Base-by-base conservation (phyloP, 2,113 vertebrate species). In the Ochotona curzoniae region DNA sequence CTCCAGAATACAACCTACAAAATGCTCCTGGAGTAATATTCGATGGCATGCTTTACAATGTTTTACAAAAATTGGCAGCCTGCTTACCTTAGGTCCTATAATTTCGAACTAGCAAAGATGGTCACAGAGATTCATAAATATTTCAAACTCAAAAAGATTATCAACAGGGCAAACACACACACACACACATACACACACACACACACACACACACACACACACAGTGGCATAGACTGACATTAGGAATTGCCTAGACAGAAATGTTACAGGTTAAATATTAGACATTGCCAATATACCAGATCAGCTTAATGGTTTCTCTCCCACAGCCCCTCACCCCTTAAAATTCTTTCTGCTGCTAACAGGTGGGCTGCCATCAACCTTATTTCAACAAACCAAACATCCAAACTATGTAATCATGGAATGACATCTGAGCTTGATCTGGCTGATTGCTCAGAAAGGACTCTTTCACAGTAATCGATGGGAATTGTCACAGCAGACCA, bases 351-450 rank as follows among this genome's bases (percentile, higher is more conserved):
- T 67, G 54, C 54, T 70, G 86, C 91, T 89, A 91, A 92, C 83
- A 89, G 76, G 83, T 91, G 83, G 89, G 86, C 75, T 90, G 71
- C 94, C 91, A 89, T 63, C 74, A 93, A 82, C 30, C 83, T 96
- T 97, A 81, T 91, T 96, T 97, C 83, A 94, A 96, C 91, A 97
- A 95, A 93, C 71, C 90, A 96, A 97, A 93, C 80, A 97, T 96
- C 75, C 83, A 92, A 97, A 96, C 94, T 96, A 97, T 95, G 96
- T 87, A 91, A 96, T 96, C 95, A 96, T 7, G 30, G 67, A 57
- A 74, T 94, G 83, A 88, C 83, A 96, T 97, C 94, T 81, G 80
- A 92, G 92, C 69, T 61, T 61, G 92, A 94, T 93, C 92, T 96
- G 83, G 79, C 82, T 95, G 92, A 81, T 83, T 91, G 92, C 94